Evolutionary conservation across 2,888 invertebrate genomes (phyloP).

Genomic region (Melitaea athalia): DNA sequence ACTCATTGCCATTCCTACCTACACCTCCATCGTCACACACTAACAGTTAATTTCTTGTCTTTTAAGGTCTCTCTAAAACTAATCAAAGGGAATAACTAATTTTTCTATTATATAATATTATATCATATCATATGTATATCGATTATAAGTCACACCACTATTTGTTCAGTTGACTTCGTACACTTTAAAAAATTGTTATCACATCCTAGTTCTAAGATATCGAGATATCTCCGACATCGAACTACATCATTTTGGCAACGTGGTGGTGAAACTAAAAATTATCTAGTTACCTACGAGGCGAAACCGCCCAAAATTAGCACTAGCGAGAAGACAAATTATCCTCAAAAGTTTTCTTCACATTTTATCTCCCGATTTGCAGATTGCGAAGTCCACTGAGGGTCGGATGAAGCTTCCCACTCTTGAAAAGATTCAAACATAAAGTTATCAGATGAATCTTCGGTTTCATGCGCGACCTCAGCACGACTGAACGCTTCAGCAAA

Average conservation of each 20-base stretch:
- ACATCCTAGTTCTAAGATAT: constrained; percentile 74
- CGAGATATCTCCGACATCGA: constrained; percentile 57
- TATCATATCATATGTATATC: constrained; percentile 61
- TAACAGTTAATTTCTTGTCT: constrained; percentile 57
- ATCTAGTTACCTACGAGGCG: constrained; percentile 75
- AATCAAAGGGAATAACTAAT: constrained; percentile 57
- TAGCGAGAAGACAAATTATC: constrained; percentile 54
- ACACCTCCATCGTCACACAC: constrained; percentile 56
- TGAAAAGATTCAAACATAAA: constrained; percentile 70
- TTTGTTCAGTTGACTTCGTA: constrained; percentile 64
- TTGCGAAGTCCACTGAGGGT: constrained; percentile 69
- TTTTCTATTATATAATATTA: constrained; percentile 46
- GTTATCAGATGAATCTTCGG: constrained; percentile 65
- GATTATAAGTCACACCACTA: constrained; percentile 78
- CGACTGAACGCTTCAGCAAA: constrained; percentile 88
- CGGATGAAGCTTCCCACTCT: constrained; percentile 70
- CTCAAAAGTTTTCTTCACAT: constrained; percentile 76
- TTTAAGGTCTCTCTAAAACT: constrained; percentile 71
- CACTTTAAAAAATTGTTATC: constrained; percentile 72
- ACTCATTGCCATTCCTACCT: constrained; percentile 66
- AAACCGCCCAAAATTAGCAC: constrained; percentile 64
- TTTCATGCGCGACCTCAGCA: constrained; percentile 77
- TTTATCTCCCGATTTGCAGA: constrained; percentile 70
- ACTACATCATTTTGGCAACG: constrained; percentile 78
- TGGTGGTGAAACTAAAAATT: constrained; percentile 77